Evolutionary conservation across 2,888 invertebrate species (phyloP).

Genomic region (Cheilosia scutellata): DNA sequence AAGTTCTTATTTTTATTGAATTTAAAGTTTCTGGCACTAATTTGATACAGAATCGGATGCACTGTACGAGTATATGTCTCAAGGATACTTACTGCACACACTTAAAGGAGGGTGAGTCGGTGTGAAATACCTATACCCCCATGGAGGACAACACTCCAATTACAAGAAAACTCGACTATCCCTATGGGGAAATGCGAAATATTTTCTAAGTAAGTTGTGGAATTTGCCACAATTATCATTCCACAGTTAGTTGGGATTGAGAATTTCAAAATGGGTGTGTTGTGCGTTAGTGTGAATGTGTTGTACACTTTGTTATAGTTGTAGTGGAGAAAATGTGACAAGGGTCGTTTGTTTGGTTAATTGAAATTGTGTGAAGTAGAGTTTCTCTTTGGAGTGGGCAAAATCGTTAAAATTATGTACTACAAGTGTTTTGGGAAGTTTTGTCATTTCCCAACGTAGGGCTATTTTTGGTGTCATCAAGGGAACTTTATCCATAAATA

Average conservation of each 20-base stretch:
- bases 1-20: conserved; percentile 41
- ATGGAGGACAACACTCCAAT: neutral
- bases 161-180: neutral
- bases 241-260: conserved; percentile 10
- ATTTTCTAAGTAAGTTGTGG: conserved; percentile 27
- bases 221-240: conserved; percentile 55
- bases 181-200: neutral
- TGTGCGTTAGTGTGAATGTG: neutral
- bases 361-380: conserved; percentile 40
- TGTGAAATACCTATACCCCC: neutral
- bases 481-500: neutral
- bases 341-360: conserved; percentile 37
- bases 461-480: conserved; percentile 3
- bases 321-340: conserved; percentile 1
- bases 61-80: neutral
- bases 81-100: neutral
- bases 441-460: conserved; percentile 29
- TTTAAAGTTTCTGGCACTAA: conserved; percentile 29
- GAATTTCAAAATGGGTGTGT: conserved; percentile 1
- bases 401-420: conserved; percentile 20
- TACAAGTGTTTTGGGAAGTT: conserved; percentile 25
- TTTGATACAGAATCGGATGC: conserved; percentile 13
- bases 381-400: neutral
- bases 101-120: neutral
- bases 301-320: conserved; percentile 18